Evolutionary conservation across 1,140 invertebrate species (phyloP), one percentile per base, ranked within the genome.

Genomic region (Olivierus martensii): DNA sequence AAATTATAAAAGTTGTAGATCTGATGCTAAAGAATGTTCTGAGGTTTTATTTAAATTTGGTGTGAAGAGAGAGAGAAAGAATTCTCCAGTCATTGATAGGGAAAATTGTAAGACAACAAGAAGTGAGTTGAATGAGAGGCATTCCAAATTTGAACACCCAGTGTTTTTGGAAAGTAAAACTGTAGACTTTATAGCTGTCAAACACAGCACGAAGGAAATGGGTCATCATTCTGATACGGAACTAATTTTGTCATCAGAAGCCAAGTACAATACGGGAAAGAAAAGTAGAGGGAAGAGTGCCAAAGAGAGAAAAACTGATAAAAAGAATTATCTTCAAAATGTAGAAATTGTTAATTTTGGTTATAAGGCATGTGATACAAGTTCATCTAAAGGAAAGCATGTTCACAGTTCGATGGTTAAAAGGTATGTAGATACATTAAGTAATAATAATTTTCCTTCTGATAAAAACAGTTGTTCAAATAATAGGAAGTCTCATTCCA

Each of bases 381-480:
- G 22, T 14, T 41, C 22, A 19, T 52, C 37, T 42, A 17, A 5
- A 11, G 45, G 45, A n/a, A 14, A 28, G n/a, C 22, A 46, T n/a
- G 12, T 14, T 46, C 44, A 52, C 7, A 37, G 2, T 17, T 15
- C 15, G 17, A 5, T 39, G n/a, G 4, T 19, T 21, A 14, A 39
- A 12, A 19, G 18, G 17, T 39, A 39, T 49, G 10, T 49, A n/a
- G 5, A 39, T 3, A 14, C 42, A 18, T 49, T 11, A 41, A 19
- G 12, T 10, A 28, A 28, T 15, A 34, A 41, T 9, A 34, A 49
- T 36, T 53, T 47, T 10, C 7, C 9, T 53, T 46, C 44, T 44
- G 36, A 53, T 53, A 53, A 28, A 49, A 28, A 35, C 17, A 41
- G 19, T 19, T 55, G 42, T 50, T 46, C 49, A 51, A 56, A 56